Percentiles rank a stretch among this genome's conserved stretches.
These are phyloP conservation scores for Pristionchus arcanus DNA, from an alignment of 2,888 invertebrate genomes.

Conservation along the genomic window DNA sequence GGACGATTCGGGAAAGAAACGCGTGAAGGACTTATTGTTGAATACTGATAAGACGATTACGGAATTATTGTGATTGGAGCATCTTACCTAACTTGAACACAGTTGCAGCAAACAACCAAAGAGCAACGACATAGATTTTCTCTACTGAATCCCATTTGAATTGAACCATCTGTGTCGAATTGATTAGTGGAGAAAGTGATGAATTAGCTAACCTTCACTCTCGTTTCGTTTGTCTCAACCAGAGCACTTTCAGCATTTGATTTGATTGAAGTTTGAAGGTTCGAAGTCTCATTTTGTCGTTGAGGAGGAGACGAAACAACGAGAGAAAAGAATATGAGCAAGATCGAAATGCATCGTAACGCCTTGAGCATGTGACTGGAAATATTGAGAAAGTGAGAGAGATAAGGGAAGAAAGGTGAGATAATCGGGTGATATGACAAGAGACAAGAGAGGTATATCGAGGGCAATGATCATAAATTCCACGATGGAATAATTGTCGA, in stretches of 20 bases:
- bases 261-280: neutral
- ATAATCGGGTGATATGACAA: neutral
- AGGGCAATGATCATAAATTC: neutral
- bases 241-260: neutral
- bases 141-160: conserved; percentile 54
- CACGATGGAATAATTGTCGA: neutral
- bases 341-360: conserved; percentile 20
- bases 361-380: neutral
- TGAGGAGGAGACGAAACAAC: neutral
- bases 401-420: neutral
- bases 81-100: conserved; percentile 35
- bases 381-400: neutral
- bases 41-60: conserved; percentile 56
- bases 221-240: neutral
- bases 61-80: neutral
- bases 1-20: conserved; percentile 93
- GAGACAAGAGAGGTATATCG: neutral
- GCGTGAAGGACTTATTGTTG: conserved; percentile 65
- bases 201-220: conserved; percentile 3
- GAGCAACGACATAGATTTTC: conserved; percentile 41
- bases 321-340: neutral
- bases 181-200: neutral
- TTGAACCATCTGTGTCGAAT: conserved; percentile 1
- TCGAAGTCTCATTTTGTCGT: neutral
- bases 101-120: conserved; percentile 48